Percentiles rank a stretch among this genome's conserved stretches.
Conservation (phyloP, 2,113 vertebrate species). For the Pelmatolapia mariae region DNA sequence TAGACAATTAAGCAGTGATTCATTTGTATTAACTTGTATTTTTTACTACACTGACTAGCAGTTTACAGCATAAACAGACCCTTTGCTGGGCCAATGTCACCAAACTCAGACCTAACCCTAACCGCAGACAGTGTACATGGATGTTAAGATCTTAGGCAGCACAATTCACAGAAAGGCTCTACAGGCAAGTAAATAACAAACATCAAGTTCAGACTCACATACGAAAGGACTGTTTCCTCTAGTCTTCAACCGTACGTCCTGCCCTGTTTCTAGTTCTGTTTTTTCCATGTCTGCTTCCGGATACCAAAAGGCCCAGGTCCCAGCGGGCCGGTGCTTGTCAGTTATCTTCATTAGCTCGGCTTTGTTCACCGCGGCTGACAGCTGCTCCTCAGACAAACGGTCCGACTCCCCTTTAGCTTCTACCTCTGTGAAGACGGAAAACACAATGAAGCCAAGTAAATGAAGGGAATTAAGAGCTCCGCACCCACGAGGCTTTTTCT, state of each 20-base stretch:
- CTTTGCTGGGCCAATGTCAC: fast-evolving
- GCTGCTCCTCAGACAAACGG: slow-evolving; percentile 64
- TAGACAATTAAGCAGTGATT: background rate
- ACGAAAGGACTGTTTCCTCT: slow-evolving; percentile 82
- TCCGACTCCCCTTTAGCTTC: slow-evolving; percentile 79
- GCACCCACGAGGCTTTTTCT: background rate
- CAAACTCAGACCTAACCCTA: background rate
- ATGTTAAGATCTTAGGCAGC: background rate
- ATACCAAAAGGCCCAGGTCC: slow-evolving; percentile 81
- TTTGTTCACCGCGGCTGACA: slow-evolving; percentile 72
- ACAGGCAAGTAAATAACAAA: background rate
- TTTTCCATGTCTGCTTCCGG: slow-evolving; percentile 76
- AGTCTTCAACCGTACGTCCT: slow-evolving; percentile 80
- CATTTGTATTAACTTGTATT: background rate
- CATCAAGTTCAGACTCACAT: slow-evolving; percentile 62
- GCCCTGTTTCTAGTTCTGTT: slow-evolving; percentile 75
- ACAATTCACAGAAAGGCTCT: background rate
- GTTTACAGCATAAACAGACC: background rate
- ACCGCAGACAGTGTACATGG: background rate
- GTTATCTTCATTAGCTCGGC: slow-evolving; percentile 74
- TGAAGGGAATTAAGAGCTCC: background rate
- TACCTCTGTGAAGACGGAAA: slow-evolving; percentile 65
- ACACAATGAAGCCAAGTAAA: background rate
- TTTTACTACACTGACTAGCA: background rate
- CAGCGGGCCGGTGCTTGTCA: slow-evolving; percentile 55